Evolutionary conservation across 2,888 invertebrate genomes (phyloP).

Genomic region (Hemaris fuciformis): DNA sequence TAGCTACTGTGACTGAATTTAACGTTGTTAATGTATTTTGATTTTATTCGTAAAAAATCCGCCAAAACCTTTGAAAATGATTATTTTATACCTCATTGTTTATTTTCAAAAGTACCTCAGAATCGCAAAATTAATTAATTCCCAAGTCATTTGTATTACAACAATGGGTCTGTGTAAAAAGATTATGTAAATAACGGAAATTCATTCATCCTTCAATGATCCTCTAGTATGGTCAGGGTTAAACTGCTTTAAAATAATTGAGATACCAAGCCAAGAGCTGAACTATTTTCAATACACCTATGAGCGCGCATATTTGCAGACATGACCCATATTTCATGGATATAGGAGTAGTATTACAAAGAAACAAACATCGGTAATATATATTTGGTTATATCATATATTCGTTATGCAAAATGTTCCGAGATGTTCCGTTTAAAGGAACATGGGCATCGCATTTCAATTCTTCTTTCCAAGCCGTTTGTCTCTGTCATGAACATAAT

Average conservation of each 20-base stretch:
- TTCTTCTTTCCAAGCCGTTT: conserved; percentile 16
- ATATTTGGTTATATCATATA: not conserved
- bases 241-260: not conserved
- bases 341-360: no score
- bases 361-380: not conserved
- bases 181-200: not conserved
- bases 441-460: not conserved
- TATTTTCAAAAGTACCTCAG: not conserved
- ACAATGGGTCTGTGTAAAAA: not conserved
- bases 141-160: conserved; percentile 1
- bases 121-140: conserved; percentile 1
- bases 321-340: no score
- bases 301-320: no score
- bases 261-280: not conserved
- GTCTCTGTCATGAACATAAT: conserved; percentile 2
- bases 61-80: not conserved
- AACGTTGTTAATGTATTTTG: not conserved
- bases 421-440: not conserved
- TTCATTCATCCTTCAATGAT: not conserved
- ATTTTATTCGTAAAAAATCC: no score
- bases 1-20: not conserved
- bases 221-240: not conserved
- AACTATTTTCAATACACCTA: no score
- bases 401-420: not conserved
- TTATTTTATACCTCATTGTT: conserved; percentile 2